Conservation (phyloP, 2,113 vertebrate genomes). For the Chelonoidis abingdonii region DNA sequence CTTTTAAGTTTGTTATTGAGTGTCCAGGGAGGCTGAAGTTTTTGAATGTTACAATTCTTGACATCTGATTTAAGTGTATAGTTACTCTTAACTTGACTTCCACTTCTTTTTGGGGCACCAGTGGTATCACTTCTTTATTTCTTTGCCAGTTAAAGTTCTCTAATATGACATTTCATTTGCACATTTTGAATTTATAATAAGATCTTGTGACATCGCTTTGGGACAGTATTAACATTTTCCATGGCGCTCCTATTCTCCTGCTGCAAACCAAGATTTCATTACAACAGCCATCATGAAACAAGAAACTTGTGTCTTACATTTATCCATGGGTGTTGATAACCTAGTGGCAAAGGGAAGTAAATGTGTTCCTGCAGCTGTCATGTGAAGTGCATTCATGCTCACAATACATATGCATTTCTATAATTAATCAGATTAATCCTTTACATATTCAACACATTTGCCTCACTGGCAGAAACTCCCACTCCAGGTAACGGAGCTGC, state of each 20-base stretch:
- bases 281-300: conserved; percentile 31
- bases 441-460: not conserved
- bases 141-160: conserved; percentile 9
- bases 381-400: accelerated
- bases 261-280: conserved; percentile 27
- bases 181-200: conserved; percentile 16
- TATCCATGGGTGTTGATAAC: accelerated
- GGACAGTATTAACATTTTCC: conserved; percentile 44
- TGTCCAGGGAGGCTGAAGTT: no score
- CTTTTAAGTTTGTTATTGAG: no score
- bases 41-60: no score
- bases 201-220: conserved; percentile 6
- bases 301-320: not conserved
- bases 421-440: conserved; percentile 18
- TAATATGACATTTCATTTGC: conserved; percentile 10
- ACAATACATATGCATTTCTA: not conserved
- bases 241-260: not conserved
- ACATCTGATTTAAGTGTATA: not conserved
- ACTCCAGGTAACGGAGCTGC: not conserved
- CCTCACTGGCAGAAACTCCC: not conserved
- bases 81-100: conserved; percentile 16
- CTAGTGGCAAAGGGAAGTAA: not conserved
- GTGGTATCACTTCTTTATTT: not conserved
- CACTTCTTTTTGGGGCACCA: not conserved
- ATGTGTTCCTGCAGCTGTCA: not conserved